Evolutionary conservation across 2,797 vertebrate genomes (phyloP).

Genomic region (Pygocentrus nattereri): DNA sequence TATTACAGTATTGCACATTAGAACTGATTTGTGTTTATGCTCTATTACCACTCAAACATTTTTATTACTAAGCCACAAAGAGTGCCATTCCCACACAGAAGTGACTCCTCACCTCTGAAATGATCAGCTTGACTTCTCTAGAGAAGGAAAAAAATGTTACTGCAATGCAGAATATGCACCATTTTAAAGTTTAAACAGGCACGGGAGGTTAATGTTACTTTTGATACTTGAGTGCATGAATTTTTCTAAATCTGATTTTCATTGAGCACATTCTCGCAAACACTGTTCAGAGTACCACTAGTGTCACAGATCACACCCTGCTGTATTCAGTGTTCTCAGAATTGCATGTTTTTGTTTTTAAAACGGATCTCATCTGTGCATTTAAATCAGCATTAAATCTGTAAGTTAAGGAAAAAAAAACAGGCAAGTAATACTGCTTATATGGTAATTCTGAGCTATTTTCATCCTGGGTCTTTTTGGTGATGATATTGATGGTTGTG

Average conservation of each 20-base stretch:
- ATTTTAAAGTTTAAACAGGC: constrained; percentile 76
- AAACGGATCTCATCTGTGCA: constrained; percentile 23
- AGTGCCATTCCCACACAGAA: constrained; percentile 76
- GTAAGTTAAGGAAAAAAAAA: constrained; percentile 28
- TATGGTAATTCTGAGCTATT: constrained; percentile 67
- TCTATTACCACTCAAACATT: constrained; percentile 50
- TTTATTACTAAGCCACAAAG: constrained; percentile 61
- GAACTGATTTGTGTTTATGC: constrained; percentile 43
- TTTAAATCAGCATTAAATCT: constrained; percentile 46
- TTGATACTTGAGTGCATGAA: constrained; percentile 75
- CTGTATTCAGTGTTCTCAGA: constrained; percentile 38
- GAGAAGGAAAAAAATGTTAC: constrained; percentile 83
- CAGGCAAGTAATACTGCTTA: constrained; percentile 35
- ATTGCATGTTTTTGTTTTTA: constrained; percentile 53
- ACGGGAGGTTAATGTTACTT: constrained; percentile 73
- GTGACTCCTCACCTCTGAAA: constrained; percentile 76
- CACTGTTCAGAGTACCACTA: constrained; percentile 44
- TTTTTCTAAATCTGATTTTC: constrained; percentile 71
- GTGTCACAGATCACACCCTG: constrained; percentile 31
- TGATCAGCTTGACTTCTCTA: constrained; percentile 82
- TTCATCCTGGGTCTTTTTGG: constrained; percentile 68
- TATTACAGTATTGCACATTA: constrained; percentile 63
- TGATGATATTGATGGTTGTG: constrained; percentile 83
- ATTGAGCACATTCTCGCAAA: constrained; percentile 26
- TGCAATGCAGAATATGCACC: constrained; percentile 86